Conservation (phyloP, 1,140 invertebrate species). For the Sesamia nonagrioides region DNA sequence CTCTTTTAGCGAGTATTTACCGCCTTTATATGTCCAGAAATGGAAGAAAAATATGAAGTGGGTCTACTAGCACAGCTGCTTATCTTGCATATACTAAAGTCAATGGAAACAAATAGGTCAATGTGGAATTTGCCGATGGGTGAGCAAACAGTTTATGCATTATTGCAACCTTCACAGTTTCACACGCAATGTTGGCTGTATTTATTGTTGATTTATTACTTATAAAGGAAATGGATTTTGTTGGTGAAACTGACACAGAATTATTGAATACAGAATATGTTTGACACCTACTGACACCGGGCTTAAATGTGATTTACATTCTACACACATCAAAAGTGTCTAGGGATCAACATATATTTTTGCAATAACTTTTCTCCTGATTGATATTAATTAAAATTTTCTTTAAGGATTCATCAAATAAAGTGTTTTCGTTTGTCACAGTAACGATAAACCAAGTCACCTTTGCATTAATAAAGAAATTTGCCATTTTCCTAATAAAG, state of each 20-base stretch:
- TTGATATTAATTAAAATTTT: too few relatives aligned
- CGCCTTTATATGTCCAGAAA: background rate
- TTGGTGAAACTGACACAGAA: conserved; percentile 2
- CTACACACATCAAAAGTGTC: too few relatives aligned
- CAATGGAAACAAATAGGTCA: conserved; percentile 29
- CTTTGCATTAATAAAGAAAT: too few relatives aligned
- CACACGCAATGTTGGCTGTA: conserved; percentile 1
- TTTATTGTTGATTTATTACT: conserved; percentile 18
- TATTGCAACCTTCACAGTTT: conserved; percentile 25
- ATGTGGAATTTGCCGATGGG: background rate
- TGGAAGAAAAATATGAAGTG: conserved; percentile 11
- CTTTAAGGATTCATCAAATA: too few relatives aligned
- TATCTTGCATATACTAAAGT: conserved; percentile 13
- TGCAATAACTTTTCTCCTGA: too few relatives aligned
- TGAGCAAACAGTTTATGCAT: conserved; percentile 14
- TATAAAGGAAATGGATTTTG: conserved; percentile 6
- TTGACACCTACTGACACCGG: background rate
- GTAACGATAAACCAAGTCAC: too few relatives aligned
- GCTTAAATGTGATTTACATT: background rate
- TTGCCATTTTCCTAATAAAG: too few relatives aligned
- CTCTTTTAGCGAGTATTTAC: conserved; percentile 26
- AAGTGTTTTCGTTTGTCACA: too few relatives aligned
- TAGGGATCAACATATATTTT: too few relatives aligned
- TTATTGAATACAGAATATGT: background rate
- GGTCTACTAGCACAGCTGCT: background rate